Percentiles rank a stretch among this genome's conserved stretches.
These are phyloP conservation scores for Microtus oregoni DNA, from an alignment of 2,113 vertebrate species.

Conservation along the genomic window DNA sequence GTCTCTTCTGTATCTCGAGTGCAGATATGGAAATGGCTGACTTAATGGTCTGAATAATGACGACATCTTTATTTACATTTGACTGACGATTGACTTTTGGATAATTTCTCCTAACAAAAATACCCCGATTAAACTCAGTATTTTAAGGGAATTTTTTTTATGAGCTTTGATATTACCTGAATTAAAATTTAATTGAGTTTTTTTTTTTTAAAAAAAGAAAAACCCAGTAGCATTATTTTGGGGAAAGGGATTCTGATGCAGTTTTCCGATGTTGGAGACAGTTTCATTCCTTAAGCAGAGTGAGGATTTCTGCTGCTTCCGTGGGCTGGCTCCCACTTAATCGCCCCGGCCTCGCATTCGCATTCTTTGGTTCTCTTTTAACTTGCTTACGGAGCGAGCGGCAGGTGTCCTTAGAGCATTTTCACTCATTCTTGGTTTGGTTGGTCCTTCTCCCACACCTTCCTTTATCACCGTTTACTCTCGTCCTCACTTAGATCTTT, in stretches of 20 bases:
- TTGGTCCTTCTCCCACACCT: neutral
- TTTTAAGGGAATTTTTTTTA: conserved; percentile 55
- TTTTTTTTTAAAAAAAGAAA: neutral
- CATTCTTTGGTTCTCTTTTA: neutral
- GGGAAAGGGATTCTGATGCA: neutral
- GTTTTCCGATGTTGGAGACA: neutral
- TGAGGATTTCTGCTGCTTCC: neutral
- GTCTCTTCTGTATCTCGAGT: neutral
- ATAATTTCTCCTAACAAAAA: neutral
- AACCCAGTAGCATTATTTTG: neutral
- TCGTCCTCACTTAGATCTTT: too few relatives aligned
- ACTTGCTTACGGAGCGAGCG: neutral
- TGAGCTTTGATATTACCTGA: conserved; percentile 30
- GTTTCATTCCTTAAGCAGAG: neutral
- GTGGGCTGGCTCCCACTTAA: neutral
- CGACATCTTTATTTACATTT: conserved; percentile 65
- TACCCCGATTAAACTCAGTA: conserved; percentile 17
- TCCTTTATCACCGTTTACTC: neutral
- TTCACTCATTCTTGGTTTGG: neutral
- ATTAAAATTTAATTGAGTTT: neutral
- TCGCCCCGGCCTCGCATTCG: neutral
- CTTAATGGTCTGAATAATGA: conserved; percentile 56
- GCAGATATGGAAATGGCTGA: conserved; percentile 8
- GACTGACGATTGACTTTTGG: conserved; percentile 38
- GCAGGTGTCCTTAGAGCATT: too few relatives aligned